phyloP scores from a whole-genome alignment of 1,140 invertebrate species.

The Brachionus sp. region DNA sequence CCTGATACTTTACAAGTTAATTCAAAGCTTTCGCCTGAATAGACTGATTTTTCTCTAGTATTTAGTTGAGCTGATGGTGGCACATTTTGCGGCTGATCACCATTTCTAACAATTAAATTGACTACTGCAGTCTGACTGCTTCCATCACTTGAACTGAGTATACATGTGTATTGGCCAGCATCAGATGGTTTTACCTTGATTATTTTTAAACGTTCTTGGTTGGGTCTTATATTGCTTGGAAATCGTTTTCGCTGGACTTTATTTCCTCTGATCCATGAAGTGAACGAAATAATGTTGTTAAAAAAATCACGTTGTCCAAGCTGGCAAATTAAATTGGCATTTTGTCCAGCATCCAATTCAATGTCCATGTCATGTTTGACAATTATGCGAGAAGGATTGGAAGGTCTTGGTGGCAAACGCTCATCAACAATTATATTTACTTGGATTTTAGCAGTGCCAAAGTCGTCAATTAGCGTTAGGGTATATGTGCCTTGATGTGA shows the following conservation, averaged over 20 bases:
- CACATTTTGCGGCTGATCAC: neutral
- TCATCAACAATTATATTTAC: slow-evolving; percentile 17
- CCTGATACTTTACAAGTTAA: neutral
- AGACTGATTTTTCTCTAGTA: slow-evolving; percentile 8
- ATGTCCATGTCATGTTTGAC: slow-evolving; percentile 22
- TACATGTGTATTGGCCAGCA: slow-evolving; percentile 41
- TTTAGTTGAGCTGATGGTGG: neutral
- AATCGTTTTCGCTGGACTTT: slow-evolving; percentile 10
- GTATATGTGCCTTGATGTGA: slow-evolving; percentile 25
- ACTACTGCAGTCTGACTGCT: neutral
- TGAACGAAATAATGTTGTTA: neutral
- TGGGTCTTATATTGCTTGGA: slow-evolving; percentile 10
- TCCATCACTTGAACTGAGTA: slow-evolving; percentile 43
- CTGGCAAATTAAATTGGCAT: slow-evolving; percentile 24
- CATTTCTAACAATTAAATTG: slow-evolving; percentile 7
- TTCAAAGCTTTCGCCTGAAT: neutral
- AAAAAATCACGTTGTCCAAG: neutral
- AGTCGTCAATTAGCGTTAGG: neutral
- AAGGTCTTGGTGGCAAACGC: neutral
- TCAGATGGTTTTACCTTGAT: slow-evolving; percentile 25
- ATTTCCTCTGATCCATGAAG: slow-evolving; percentile 41
- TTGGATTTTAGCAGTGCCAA: neutral
- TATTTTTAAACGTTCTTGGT: slow-evolving; percentile 42
- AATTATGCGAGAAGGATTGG: neutral
- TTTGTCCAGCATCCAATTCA: slow-evolving; percentile 27